Evolutionary conservation across 2,113 vertebrate genomes (phyloP), one percentile per base, ranked within the genome.

Genomic region (Oreotrochilus melanogaster): DNA sequence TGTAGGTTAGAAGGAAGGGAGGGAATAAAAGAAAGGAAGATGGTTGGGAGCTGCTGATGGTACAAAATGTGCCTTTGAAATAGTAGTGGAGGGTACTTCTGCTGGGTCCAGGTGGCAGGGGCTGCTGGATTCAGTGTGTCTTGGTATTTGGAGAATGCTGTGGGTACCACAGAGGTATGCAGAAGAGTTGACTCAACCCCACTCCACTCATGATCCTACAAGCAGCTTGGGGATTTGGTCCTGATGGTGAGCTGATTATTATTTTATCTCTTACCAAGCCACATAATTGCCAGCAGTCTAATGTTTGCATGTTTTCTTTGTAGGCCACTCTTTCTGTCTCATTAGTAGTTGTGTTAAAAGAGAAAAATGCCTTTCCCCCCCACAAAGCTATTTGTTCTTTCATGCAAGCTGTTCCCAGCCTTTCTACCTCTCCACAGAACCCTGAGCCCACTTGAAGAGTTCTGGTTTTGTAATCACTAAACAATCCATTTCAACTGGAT

Each of bases 221-320:
- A 75, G 90, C 65, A 88, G 71, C 79, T 24, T 54, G 42, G 72
- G 82, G 76, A 78, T 93, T 96, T 84, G 73, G 82, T 83, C 82
- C 91, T 92, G 86, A 93, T 57, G 88, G 92, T 78, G 53, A 96
- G 90, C 18, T 53, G 81, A 78, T 95, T 90, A 58, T 89, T 92
- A 33, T 89, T 96, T 95, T 95, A 86, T 92, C 83, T 96, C 82
- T 78, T 96, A 84, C 82, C 69, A n/a, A 93, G n/a, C 45, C 57
- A 86, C 65, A 50, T 92, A 92, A 92, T 64, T 94, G 17, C 43
- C 47, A 33, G 92, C 54, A 71, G 72, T 4, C 33, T 60, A 33
- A 53, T 57, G 53, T 84, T 88, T 92, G 79, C 8, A 0, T 88
- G 89, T 90, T 92, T 88, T 88, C 45, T 69, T 88, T 93, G 57